Evolutionary conservation across 2,888 invertebrate genomes (phyloP), one percentile per base, ranked within the genome.

Genomic region (Sycophila texana): DNA sequence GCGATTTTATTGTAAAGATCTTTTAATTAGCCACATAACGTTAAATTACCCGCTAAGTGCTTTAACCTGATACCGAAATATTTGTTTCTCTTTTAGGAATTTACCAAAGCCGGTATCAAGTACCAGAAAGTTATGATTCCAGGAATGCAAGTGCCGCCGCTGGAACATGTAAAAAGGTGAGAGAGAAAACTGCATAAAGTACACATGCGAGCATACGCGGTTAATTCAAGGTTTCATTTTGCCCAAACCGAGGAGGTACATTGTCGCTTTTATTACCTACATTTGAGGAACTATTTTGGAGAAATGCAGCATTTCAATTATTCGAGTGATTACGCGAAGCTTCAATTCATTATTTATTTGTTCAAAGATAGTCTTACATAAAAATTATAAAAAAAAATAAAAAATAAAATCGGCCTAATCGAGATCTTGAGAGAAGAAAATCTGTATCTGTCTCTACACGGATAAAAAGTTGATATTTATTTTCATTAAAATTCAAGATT

Each of bases 71-170:
- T 18, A 53, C 18, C 10, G 12, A 58, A 18, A 4, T 71, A 26
- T 74, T 61, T 65, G 51, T 67, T 68, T 74, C 72, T 16, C 61
- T 90, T 90, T 73, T 16, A 92, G 92, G 91, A 91, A 51, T 91
- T 92, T 82, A 84, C 84, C 12, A 82, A 86, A 13, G 87, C 86
- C 61, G 91, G 91, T 7, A 83, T 92, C 12, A 84, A 86, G 49
- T 91, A 93, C 87, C 86, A 89, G 81, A 93, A 93, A 87, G 91
- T 94, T 60, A 90, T 89, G 83, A 91, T 92, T 53, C 91, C 91
- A 30, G 93, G 93, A 0, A 91, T 91, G 72, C 87, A 87, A 47
- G 84, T 93, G n/a, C 93, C 93, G 13, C 84, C 87, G 13, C 82
- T 86, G 75, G 83, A 88, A 3, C 87, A 89, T 58, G 88, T 91